Base-by-base conservation (phyloP, 2,888 invertebrate species). In the Mimumesa dahlbomi region DNA sequence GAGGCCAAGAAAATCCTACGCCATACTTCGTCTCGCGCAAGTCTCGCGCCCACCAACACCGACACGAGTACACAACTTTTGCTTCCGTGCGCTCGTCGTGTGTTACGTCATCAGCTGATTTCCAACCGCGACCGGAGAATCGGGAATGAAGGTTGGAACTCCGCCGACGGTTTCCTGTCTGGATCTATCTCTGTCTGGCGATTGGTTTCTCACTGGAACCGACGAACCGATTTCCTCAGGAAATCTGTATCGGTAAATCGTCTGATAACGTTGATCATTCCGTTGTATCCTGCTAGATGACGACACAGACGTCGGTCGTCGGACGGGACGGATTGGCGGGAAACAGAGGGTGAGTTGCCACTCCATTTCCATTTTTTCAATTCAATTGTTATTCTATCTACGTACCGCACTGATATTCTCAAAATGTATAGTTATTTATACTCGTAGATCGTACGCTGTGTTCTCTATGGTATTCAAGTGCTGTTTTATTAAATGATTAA, bases 71-170 rank as follows among this genome's bases (percentile, higher is more conserved):
- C 72, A 76, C 73, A 75, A 76, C 61, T 58, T 73, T 59, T 62
- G 57, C 66, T 43, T 66, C 57, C 65, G 65, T 75, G 66, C 79
- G 81, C 75, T 81, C 78, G 78, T 83, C 81, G 79, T 66, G 75
- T 84, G 82, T 87, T 87, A 87, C 86, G 86, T 87, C 86, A 87
- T 85, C 87, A 85, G 86, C 86, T 85, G 86, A 86, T 86, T 79
- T 80, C 71, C 68, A 49, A 46, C 19, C 36, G 14, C 21, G 31
- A n/a, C 38, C 21, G 36, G 48, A 18, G 31, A 57, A 53, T 21
- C 48, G 40, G 16, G 22, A 48, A 29, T 34, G 43, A 58, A 59
- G 45, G 38, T 62, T 38, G 19, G 34, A 22, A 18, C 31, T 48
- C 50, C 65, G 62, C 34, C 21, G 42, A 5, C 38, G 36, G 53